These are phyloP conservation scores for Orestias chungarensis DNA, from an alignment of 2,797 vertebrate species.

Conservation along the genomic window DNA sequence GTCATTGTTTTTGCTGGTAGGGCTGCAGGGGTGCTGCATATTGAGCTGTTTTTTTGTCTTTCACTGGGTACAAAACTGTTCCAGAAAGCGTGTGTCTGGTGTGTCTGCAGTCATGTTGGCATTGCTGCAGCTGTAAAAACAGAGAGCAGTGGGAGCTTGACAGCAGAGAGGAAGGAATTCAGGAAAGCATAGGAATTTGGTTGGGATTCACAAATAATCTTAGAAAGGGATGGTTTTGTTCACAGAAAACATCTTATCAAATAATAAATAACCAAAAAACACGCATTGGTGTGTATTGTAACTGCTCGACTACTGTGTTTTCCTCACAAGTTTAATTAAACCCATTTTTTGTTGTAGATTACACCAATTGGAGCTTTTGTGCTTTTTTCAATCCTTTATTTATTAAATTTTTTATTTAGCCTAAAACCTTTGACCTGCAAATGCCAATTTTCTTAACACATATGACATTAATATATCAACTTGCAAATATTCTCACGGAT, in stretches of 20 bases:
- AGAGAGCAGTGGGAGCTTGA: slow-evolving; percentile 4
- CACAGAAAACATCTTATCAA: slow-evolving; percentile 3
- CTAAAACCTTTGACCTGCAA: not conserved
- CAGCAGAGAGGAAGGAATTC: slow-evolving; percentile 12
- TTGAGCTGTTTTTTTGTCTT: slow-evolving; percentile 33
- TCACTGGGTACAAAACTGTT: slow-evolving; percentile 44
- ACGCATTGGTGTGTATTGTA: not conserved
- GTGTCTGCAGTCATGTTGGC: slow-evolving; percentile 47
- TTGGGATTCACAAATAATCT: slow-evolving; percentile 8
- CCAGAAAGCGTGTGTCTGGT: slow-evolving; percentile 44
- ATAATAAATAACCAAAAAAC: not conserved
- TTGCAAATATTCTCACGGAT: not conserved
- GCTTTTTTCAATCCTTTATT: not conserved
- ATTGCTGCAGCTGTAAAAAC: slow-evolving; percentile 46
- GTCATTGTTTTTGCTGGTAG: slow-evolving; percentile 74
- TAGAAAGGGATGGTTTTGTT: slow-evolving; percentile 14
- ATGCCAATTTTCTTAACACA: not conserved
- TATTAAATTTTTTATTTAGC: not conserved
- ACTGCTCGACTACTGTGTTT: not conserved
- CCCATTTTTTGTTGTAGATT: not conserved
- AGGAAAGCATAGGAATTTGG: slow-evolving; percentile 15
- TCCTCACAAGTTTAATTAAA: not conserved
- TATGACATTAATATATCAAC: not conserved
- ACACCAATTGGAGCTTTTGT: not conserved
- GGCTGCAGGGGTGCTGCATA: slow-evolving; percentile 48